Conservation (phyloP, 2,888 invertebrate species). For the Malacosoma neustria region DNA sequence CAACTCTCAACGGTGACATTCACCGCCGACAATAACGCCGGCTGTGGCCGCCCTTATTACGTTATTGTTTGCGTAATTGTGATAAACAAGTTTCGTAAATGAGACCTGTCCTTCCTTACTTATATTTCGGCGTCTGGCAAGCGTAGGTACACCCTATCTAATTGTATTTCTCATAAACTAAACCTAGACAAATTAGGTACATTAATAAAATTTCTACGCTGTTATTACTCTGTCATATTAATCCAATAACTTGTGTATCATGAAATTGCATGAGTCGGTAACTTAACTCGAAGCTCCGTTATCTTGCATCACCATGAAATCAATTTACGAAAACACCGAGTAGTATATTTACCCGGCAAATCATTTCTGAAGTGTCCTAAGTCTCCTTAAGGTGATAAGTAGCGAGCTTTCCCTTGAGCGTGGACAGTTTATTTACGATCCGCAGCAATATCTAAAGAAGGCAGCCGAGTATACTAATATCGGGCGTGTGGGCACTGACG, state of each 20-base stretch:
- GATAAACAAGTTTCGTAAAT: slow-evolving; percentile 44
- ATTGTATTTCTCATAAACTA: background rate
- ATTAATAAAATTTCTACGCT: background rate
- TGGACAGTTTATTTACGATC: slow-evolving; percentile 55
- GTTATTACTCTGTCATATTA: background rate
- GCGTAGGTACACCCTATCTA: background rate
- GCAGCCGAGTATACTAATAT: slow-evolving; percentile 67
- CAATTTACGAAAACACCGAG: slow-evolving; percentile 1
- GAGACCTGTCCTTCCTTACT: slow-evolving; percentile 9
- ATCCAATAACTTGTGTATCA: too few species aligned
- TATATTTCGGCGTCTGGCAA: background rate
- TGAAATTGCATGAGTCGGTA: too few species aligned
- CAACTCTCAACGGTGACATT: slow-evolving; percentile 57
- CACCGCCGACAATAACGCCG: slow-evolving; percentile 47
- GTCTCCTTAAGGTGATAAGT: slow-evolving; percentile 40
- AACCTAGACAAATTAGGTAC: background rate
- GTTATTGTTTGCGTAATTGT: slow-evolving; percentile 54
- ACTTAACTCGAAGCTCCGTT: background rate
- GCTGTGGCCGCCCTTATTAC: slow-evolving; percentile 52
- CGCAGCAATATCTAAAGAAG: slow-evolving; percentile 61
- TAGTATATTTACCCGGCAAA: slow-evolving; percentile 2
- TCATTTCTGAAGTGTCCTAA: slow-evolving; percentile 9
- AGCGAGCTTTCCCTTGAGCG: slow-evolving; percentile 24
- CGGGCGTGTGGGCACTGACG: slow-evolving; percentile 56
- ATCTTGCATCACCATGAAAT: background rate